Evolutionary conservation across 2,113 vertebrate species (phyloP).

Genomic region (Triplophysa siluroides): DNA sequence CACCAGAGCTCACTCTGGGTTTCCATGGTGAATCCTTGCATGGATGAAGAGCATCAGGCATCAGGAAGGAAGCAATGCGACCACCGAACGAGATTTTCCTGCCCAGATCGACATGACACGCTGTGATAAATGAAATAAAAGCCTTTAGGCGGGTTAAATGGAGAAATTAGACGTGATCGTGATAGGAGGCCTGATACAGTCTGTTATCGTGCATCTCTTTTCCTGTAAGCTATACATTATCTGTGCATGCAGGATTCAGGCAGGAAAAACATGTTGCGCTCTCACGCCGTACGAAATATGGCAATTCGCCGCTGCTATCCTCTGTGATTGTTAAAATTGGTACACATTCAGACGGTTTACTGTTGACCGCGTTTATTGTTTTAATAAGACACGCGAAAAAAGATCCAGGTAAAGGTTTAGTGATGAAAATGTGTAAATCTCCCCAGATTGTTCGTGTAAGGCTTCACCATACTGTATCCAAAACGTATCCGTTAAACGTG

Average conservation of each 20-base stretch:
- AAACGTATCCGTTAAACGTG: not conserved
- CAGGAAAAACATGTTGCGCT: slow-evolving; percentile 69
- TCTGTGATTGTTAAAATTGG: not conserved
- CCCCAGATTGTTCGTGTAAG: not conserved
- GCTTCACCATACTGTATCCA: not conserved
- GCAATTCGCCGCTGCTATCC: slow-evolving; percentile 13
- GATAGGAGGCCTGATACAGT: slow-evolving; percentile 15
- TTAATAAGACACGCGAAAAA: not conserved
- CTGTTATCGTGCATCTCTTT: slow-evolving; percentile 24
- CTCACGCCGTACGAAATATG: slow-evolving; percentile 7
- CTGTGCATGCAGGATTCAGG: slow-evolving; percentile 23
- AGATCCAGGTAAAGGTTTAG: not conserved
- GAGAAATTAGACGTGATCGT: not conserved
- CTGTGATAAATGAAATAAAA: slow-evolving; percentile 7
- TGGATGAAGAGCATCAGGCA: slow-evolving; percentile 55
- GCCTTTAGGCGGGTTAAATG: not conserved
- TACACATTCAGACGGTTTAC: not conserved
- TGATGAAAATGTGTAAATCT: slow-evolving; percentile 8
- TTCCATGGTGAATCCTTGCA: slow-evolving; percentile 62
- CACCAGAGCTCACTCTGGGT: slow-evolving; percentile 46
- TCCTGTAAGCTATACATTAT: not conserved
- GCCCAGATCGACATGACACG: slow-evolving; percentile 20
- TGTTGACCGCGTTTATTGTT: not conserved
- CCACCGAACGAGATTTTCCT: slow-evolving; percentile 13
- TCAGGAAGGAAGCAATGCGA: slow-evolving; percentile 40